Base-by-base conservation (phyloP, 1,140 invertebrate genomes). In the Drosophila bocqueti region DNA sequence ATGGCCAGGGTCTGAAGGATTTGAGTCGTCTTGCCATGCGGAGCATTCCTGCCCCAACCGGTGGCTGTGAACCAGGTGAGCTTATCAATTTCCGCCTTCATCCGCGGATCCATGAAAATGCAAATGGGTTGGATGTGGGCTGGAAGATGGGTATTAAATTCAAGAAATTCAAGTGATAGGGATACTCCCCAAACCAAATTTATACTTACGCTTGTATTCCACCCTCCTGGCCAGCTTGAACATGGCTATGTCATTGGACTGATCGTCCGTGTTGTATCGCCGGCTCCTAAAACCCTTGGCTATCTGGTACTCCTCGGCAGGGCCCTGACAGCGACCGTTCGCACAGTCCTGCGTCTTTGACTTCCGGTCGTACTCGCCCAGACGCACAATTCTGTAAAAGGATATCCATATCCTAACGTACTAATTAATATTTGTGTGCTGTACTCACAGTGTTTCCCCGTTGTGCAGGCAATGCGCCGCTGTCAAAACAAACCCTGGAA, bases 111-210 rank as follows among this genome's bases (percentile, higher is more conserved):
- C 59, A 49, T 21, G 9, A 49, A 24, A 18, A 61, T 47, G 31
- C 59, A 61, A 49, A 50, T 50, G 18, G 59, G 59, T n/a, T 3
- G 45, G 9, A 61, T 61, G 59, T 61, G 59, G 6, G 24, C 59
- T 61, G 31, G 0, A 10, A 4, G 11, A 2, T 6, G 4, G 4
- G n/a, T 5, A 10, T 7, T 8, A 15, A 13, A 10, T 9, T 1
- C 1, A 11, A 7, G 16, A 7, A n/a, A 29, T 2, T 18, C 13
- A 9, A 21, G 11, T 6, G 2, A 21, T 6, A 21, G 1, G 21
- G 11, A 46, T 34, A 11, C 34, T 36, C 2, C 6, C 10, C 34
- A 13, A 11, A 34, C 34, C 4, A 46, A 47, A 7, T 13, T 1
- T 6, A 3, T 5, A 34, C 43, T 34, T 16, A 61, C 59, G 9